These are phyloP conservation scores for Agrotis exclamationis DNA, from an alignment of 2,888 invertebrate species.

Conservation along the genomic window DNA sequence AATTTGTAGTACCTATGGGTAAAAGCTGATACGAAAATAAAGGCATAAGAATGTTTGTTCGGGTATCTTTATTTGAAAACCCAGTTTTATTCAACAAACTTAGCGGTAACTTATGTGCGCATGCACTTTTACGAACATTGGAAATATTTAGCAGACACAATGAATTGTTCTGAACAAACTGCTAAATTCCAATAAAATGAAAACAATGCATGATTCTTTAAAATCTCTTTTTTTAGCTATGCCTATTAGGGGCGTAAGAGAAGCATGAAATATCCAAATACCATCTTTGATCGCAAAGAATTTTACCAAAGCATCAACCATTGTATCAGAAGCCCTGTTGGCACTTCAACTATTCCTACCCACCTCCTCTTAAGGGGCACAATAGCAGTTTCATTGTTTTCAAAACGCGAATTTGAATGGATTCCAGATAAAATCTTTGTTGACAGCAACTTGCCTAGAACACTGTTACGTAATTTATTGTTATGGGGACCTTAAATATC, in stretches of 20 bases:
- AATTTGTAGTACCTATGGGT: constrained; percentile 23
- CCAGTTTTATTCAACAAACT: constrained; percentile 3
- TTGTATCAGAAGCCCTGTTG: constrained; percentile 76
- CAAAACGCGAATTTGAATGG: constrained; percentile 79
- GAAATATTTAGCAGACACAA: background rate
- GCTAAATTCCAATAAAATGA: constrained; percentile 14
- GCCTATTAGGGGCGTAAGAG: constrained; percentile 37
- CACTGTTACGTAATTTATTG: constrained; percentile 62
- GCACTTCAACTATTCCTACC: constrained; percentile 78
- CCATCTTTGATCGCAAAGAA: constrained; percentile 63
- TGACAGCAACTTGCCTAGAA: constrained; percentile 70
- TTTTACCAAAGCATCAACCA: constrained; percentile 67
- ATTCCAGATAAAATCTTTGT: constrained; percentile 80
- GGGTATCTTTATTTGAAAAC: constrained; percentile 29
- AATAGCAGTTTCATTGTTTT: constrained; percentile 82
- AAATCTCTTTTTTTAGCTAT: constrained; percentile 25
- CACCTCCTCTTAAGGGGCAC: constrained; percentile 78
- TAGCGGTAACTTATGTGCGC: constrained; percentile 9
- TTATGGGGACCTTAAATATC: constrained; percentile 49
- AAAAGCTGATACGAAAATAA: constrained; percentile 15
- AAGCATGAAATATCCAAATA: constrained; percentile 62
- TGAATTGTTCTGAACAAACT: background rate
- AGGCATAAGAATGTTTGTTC: constrained; percentile 23
- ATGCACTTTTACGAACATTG: constrained; percentile 1
- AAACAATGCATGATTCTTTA: constrained; percentile 25